phyloP scores from a whole-genome alignment of 1,140 invertebrate genomes.

The Kradibia gibbosae region DNA sequence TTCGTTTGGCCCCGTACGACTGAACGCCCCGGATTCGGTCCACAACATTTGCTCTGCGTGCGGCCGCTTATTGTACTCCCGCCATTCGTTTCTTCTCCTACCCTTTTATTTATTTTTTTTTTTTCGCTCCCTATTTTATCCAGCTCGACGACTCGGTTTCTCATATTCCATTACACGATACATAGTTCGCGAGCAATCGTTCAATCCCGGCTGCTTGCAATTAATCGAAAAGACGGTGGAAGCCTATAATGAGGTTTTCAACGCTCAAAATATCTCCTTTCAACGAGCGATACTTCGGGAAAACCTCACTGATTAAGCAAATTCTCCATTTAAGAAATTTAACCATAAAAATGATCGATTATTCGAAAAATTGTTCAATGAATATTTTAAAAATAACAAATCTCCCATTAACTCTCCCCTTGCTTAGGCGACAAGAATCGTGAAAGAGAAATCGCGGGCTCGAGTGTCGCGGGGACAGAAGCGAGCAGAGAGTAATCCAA shows the following conservation, averaged over 20 bases:
- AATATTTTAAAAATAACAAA: too few species aligned
- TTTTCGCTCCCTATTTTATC: too few species aligned
- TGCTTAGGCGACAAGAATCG: too few species aligned
- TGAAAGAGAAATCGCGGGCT: too few species aligned
- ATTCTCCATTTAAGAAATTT: too few species aligned
- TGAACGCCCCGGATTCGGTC: slow-evolving; percentile 13
- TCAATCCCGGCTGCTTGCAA: neutral
- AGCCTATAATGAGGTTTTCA: neutral
- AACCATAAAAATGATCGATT: too few species aligned
- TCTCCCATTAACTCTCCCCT: too few species aligned
- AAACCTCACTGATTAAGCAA: too few species aligned
- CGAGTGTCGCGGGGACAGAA: too few species aligned
- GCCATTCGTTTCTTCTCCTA: too few species aligned
- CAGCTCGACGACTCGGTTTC: neutral
- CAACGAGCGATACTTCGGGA: neutral
- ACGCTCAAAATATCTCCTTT: neutral
- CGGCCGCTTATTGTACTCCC: neutral
- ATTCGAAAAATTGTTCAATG: too few species aligned
- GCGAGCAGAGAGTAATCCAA: too few species aligned
- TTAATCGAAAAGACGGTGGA: neutral
- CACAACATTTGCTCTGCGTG: neutral
- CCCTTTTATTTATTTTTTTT: slow-evolving; percentile 4
- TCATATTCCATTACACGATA: neutral
- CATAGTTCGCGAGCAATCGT: slow-evolving; percentile 1
- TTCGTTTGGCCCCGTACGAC: slow-evolving; percentile 9